Percentiles rank a stretch among this genome's conserved stretches.
Evolutionary conservation across 2,797 vertebrate genomes (phyloP).

Genomic region (Pseudochirops corinnae): DNA sequence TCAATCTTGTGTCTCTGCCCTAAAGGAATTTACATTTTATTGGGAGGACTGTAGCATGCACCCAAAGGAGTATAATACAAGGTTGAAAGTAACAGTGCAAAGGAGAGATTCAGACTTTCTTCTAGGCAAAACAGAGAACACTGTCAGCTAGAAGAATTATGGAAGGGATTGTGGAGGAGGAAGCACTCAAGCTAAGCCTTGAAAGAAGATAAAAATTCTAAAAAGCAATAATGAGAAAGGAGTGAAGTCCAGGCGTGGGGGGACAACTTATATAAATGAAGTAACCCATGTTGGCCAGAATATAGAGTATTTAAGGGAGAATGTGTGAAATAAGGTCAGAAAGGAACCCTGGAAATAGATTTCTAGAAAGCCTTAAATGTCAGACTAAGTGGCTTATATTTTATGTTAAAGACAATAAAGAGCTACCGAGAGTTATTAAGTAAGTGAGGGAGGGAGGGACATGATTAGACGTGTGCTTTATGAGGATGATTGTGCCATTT

Average conservation of each 20-base stretch:
- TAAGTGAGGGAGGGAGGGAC: not conserved
- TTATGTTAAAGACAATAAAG: not conserved
- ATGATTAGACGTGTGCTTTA: not conserved
- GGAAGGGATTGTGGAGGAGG: not conserved
- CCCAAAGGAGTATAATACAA: not conserved
- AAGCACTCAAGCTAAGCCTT: not conserved
- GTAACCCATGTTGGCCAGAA: not conserved
- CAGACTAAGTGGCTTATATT: not conserved
- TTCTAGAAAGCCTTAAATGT: not conserved
- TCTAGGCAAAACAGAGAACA: not conserved
- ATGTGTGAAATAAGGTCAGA: not conserved
- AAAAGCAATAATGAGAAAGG: not conserved
- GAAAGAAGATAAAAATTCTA: not conserved
- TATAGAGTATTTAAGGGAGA: not conserved
- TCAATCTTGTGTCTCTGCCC: not conserved
- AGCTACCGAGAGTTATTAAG: not conserved
- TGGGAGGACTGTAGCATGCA: not conserved
- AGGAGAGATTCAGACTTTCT: not conserved
- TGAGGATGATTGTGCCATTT: not conserved
- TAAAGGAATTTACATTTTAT: not conserved
- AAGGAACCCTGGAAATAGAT: not conserved
- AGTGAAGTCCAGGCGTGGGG: not conserved
- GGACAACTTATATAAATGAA: not conserved
- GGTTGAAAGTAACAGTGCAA: not conserved
- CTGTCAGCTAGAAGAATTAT: not conserved